Evolutionary conservation across 2,797 vertebrate species (phyloP).

Genomic region (Australoheros facetus): DNA sequence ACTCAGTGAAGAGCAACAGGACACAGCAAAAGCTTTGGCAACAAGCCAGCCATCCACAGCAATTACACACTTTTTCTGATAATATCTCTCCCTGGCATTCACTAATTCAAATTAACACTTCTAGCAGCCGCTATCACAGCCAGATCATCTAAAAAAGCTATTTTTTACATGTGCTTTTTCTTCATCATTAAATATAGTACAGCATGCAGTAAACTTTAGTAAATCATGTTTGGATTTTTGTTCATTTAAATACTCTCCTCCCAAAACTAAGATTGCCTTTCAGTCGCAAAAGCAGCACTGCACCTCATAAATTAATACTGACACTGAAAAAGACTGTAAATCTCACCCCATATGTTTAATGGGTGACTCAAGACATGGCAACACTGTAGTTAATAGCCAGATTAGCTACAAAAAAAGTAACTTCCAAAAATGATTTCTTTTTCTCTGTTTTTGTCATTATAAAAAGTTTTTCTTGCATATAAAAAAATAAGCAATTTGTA

Average conservation of each 20-base stretch:
- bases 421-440: not conserved
- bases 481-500: not conserved
- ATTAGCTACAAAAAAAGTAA: not conserved
- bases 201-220: not conserved
- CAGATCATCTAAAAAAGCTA: not conserved
- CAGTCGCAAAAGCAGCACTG: no score
- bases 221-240: not conserved
- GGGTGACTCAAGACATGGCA: not conserved
- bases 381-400: not conserved
- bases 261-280: not conserved
- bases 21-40: not conserved
- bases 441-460: not conserved
- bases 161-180: not conserved
- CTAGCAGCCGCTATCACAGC: not conserved
- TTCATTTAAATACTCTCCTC: not conserved
- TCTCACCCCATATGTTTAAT: no score
- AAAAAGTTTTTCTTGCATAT: not conserved
- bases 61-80: not conserved
- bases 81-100: not conserved
- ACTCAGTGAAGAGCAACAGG: not conserved
- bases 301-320: no score
- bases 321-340: no score
- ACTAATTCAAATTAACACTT: not conserved
- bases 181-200: not conserved
- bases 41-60: not conserved